phyloP scores from a whole-genome alignment of 2,797 vertebrate species.

The Paramormyrops hopkinsi region DNA sequence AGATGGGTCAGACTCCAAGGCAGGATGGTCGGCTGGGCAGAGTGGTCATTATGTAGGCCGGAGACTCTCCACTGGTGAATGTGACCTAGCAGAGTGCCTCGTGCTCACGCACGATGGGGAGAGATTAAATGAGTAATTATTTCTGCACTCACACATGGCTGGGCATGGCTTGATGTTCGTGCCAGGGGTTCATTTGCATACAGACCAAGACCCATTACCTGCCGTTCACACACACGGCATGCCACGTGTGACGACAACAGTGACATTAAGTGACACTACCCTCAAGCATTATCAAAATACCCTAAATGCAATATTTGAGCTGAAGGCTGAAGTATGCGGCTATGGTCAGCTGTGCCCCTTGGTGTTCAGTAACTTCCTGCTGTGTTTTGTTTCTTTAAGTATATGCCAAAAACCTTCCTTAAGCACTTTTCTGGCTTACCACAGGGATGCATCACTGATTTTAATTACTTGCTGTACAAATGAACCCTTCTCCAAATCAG shows the following conservation, averaged over 20 bases:
- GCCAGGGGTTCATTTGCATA: constrained; percentile 40
- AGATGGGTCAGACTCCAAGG: background rate
- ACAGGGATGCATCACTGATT: background rate
- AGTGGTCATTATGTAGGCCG: constrained; percentile 57
- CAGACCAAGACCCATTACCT: background rate
- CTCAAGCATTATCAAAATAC: background rate
- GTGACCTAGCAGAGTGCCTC: constrained; percentile 44
- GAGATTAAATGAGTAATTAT: constrained; percentile 62
- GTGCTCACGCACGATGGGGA: constrained; percentile 45
- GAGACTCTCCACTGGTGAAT: constrained; percentile 55
- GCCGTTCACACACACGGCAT: background rate
- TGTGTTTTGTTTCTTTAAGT: background rate
- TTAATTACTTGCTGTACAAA: background rate
- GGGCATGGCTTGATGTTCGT: constrained; percentile 31
- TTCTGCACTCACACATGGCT: constrained; percentile 45
- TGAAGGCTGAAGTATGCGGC: background rate
- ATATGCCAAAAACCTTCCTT: background rate
- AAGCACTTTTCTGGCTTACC: background rate
- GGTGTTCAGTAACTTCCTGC: background rate
- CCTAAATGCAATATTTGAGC: background rate
- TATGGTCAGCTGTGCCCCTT: background rate
- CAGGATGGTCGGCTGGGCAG: constrained; percentile 12
- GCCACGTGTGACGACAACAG: background rate
- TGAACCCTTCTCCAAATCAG: background rate
- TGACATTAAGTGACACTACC: background rate